phyloP scores from a whole-genome alignment of 2,797 vertebrate genomes.

The Coranthus polyacanthus region DNA sequence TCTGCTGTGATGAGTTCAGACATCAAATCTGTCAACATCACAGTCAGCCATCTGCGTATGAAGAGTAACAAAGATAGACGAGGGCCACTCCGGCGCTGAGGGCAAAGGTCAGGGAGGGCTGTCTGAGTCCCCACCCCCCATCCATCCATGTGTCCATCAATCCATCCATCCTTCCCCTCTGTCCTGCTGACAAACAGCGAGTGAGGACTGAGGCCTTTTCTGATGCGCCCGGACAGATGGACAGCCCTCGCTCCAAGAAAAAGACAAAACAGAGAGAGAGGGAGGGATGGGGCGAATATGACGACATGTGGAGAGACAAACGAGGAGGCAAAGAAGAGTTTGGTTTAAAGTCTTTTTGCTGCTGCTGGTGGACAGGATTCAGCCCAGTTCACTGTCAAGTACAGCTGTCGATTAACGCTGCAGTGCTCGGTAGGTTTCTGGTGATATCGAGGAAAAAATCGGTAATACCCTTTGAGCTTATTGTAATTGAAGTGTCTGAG shows the following conservation, averaged over 20 bases:
- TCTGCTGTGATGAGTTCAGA: slow-evolving; percentile 57
- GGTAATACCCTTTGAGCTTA: too few relatives aligned
- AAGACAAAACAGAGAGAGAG: slow-evolving; percentile 14
- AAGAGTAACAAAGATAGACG: slow-evolving; percentile 64
- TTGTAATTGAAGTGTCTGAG: too few relatives aligned
- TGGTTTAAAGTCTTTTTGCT: too few relatives aligned
- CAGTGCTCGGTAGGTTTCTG: too few relatives aligned
- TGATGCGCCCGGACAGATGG: slow-evolving; percentile 84
- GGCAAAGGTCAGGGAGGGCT: slow-evolving; percentile 81
- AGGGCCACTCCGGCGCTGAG: slow-evolving; percentile 63
- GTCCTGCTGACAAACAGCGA: slow-evolving; percentile 77
- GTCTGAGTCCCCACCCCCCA: slow-evolving; percentile 72
- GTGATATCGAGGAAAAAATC: too few relatives aligned
- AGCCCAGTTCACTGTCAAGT: too few relatives aligned
- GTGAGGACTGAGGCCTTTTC: slow-evolving; percentile 85
- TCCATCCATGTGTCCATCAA: slow-evolving; percentile 27
- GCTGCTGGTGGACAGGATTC: too few relatives aligned
- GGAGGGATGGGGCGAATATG: too few relatives aligned
- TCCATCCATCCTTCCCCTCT: slow-evolving; percentile 27
- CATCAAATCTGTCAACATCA: slow-evolving; percentile 69
- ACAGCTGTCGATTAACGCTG: too few relatives aligned
- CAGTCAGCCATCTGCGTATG: slow-evolving; percentile 51
- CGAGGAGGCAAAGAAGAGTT: too few relatives aligned
- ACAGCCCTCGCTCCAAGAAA: slow-evolving; percentile 82
- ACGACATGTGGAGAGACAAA: too few relatives aligned